Base-by-base conservation (phyloP, 2,888 invertebrate species). In the Rotaria sp. region DNA sequence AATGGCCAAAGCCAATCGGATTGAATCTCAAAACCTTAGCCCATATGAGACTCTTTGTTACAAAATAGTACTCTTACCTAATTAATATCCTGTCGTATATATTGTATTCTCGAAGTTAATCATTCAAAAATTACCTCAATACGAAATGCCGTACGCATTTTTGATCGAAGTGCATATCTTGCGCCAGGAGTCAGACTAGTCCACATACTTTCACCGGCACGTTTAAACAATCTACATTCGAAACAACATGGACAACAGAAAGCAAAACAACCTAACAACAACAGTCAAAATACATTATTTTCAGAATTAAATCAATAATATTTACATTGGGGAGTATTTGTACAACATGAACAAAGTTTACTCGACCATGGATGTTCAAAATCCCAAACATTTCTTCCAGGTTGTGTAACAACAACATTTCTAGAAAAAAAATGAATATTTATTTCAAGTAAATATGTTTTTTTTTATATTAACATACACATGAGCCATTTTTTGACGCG, bases 221-320 rank as follows among this genome's bases (percentile, higher is more conserved):
- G 80, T 45, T 80, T 45, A n/a, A 11, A n/a, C 11, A 80, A 13
- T 24, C 1, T 15, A 26, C 45, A 80, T 80, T 80, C 80, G 11
- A n/a, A 80, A 80, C 80, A 80, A 3, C 80, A 75, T 21, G 38
- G 41, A 38, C 75, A 75, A 75, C 18, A 75, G 41, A 75, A 75
- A 24, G 75, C 75, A 75, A 30, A 75, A 24, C 75, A 75, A 41
- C 75, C 75, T 75, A 11, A 75, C 7, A 35, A 74, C 5, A 38
- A 26, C 13, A 50, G 15, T 50, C 48, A 15, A 13, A 50, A 50
- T 13, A 13, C 10, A 50, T 50, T 2, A 15, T 13, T 45, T 45
- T 45, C 45, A 13, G 10, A 50, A 15, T 50, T 13, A 15, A 15
- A 50, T 13, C 3, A 50, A 15, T 13, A 50, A 13, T 50, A 75